Evolutionary conservation across 2,888 invertebrate species (phyloP), one percentile per base, ranked within the genome.

Genomic region (Argyresthia albistria): DNA sequence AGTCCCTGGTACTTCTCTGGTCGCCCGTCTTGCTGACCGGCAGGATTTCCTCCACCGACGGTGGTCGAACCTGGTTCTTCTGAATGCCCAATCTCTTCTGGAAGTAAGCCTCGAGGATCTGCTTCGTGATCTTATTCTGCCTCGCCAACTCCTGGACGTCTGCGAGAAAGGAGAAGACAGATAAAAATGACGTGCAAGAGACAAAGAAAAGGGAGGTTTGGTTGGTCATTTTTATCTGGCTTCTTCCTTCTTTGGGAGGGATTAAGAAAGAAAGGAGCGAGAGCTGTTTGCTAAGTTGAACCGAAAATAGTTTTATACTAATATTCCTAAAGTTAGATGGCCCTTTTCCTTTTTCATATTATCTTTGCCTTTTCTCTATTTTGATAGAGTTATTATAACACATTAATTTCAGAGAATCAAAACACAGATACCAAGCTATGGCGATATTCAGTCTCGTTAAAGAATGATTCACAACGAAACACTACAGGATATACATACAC

Each of bases 41-140:
- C 50, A 92, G 71, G 55, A 92, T 93, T 56, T 92, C 93, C 56
- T 89, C 89, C 42, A 92, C 88, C 0, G 92, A 91, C 2, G 92
- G 92, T 0, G 86, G 81, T 53, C 76, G 80, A 46, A 90, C 66
- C 62, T 75, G 61, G 59, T 70, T 69, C 67, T 69, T 82, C 59
- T 88, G 82, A 4, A 93, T 88, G 53, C 93, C 93, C 46, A 93
- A 71, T 46, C 91, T 90, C 68, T 92, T 90, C 73, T 93, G 93
- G 58, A 93, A 81, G 67, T 90, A 93, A 55, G 92, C 92, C 67
- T 93, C 92, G 59, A 93, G 88, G 60, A 93, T 93, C 84, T 93
- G 92, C 77, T 92, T 90, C 37, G 93, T 93, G 73, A 93, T 93
- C 75, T 90, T 89, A 86, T 93, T 93, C 88, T 93, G 93, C 58